Evolutionary conservation across 2,797 vertebrate genomes (phyloP).

Genomic region (Brachymystax lenok): DNA sequence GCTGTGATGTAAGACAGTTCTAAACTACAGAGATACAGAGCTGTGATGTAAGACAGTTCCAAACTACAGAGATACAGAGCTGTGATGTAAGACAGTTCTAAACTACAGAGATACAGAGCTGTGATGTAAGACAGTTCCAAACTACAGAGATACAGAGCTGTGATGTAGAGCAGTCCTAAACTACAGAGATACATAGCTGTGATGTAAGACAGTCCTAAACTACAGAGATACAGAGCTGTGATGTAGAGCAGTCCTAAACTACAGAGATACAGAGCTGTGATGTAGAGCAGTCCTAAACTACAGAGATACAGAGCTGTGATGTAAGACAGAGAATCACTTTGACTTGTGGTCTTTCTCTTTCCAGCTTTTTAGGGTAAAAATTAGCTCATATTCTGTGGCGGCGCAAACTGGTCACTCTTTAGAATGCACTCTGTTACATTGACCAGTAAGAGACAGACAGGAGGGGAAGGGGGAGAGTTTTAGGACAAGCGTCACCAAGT

Average conservation of each 20-base stretch:
- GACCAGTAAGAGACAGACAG: conserved; percentile 15
- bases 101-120: too few relatives aligned
- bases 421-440: conserved; percentile 39
- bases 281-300: conserved; percentile 20
- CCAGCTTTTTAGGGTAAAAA: conserved; percentile 39
- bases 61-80: too few relatives aligned
- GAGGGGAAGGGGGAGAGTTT: conserved; percentile 3
- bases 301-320: conserved; percentile 34
- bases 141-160: too few relatives aligned
- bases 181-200: too few relatives aligned
- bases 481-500: neutral
- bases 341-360: conserved; percentile 33
- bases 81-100: too few relatives aligned
- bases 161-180: rapidly evolving
- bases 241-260: too few relatives aligned
- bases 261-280: too few relatives aligned
- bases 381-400: conserved; percentile 53
- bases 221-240: too few relatives aligned
- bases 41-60: rapidly evolving
- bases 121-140: too few relatives aligned
- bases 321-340: conserved; percentile 47
- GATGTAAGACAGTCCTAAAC: too few relatives aligned
- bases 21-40: too few relatives aligned
- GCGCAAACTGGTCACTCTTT: conserved; percentile 38
- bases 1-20: too few relatives aligned